Evolutionary conservation across 2,113 vertebrate genomes (phyloP).

Genomic region (Lynx canadensis): DNA sequence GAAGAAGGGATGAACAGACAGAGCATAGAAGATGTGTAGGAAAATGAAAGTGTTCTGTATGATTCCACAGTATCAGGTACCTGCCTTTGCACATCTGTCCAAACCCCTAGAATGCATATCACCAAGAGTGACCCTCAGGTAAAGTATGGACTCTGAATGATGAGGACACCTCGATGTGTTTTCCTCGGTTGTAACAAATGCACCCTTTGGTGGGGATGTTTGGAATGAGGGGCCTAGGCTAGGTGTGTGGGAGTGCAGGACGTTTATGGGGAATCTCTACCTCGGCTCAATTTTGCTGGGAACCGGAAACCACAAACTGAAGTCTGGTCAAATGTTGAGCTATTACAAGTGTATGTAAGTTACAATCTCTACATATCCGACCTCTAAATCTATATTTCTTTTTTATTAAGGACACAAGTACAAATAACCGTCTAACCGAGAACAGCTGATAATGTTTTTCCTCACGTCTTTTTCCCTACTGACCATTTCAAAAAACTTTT

Average conservation of each 20-base stretch:
- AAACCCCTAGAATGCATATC: background rate
- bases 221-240: background rate
- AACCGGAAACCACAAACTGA: background rate
- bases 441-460: background rate
- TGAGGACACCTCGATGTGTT: accelerated
- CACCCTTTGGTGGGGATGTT: background rate
- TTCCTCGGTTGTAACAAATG: accelerated
- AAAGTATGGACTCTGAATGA: too few relatives aligned
- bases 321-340: background rate
- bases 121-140: background rate
- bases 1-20: accelerated
- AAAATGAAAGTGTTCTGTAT: background rate
- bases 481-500: background rate
- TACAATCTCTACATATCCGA: background rate
- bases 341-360: background rate
- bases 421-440: background rate
- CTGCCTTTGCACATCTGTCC: background rate
- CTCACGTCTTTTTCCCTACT: background rate
- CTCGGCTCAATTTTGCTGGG: background rate
- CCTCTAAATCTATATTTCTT: background rate
- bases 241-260: accelerated
- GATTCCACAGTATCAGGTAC: accelerated
- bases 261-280: accelerated
- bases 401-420: background rate
- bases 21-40: background rate